phyloP scores from a whole-genome alignment of 2,113 vertebrate species.

The Sprattus sprattus region DNA sequence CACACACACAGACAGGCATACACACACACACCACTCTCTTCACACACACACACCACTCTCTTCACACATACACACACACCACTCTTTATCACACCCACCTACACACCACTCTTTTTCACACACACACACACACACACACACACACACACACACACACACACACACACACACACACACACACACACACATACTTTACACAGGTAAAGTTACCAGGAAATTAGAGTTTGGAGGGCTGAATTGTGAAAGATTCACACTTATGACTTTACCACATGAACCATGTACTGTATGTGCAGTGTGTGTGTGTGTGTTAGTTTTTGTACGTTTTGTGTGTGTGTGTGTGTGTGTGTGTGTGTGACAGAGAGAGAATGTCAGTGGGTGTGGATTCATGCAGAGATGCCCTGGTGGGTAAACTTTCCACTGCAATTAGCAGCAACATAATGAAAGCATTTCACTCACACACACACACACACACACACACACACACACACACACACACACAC shows the following conservation, averaged over 20 bases:
- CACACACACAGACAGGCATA: constrained; percentile 5
- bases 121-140: not conserved
- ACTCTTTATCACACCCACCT: too few species aligned
- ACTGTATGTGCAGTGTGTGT: constrained; percentile 15
- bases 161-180: constrained; percentile 25
- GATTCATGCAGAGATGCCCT: not conserved
- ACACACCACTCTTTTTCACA: too few species aligned
- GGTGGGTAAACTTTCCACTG: constrained; percentile 34
- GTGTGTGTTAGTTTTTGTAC: constrained; percentile 20
- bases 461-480: constrained; percentile 2
- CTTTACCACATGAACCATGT: constrained; percentile 32
- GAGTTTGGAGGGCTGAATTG: constrained; percentile 32
- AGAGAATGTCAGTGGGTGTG: constrained; percentile 24
- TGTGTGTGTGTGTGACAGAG: constrained; percentile 21
- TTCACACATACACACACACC: too few species aligned
- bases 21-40: too few species aligned
- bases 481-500: not conserved
- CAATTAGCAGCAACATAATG: constrained; percentile 37
- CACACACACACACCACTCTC: too few species aligned
- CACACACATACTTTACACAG: constrained; percentile 21
- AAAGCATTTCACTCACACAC: not conserved
- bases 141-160: constrained; percentile 9
- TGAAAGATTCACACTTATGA: constrained; percentile 42
- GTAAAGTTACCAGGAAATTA: constrained; percentile 4
- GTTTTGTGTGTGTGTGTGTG: constrained; percentile 28